Percentiles rank a stretch among this genome's conserved stretches.
These are phyloP conservation scores for Notodonta dromedarius DNA, from an alignment of 2,888 invertebrate species.

Conservation along the genomic window DNA sequence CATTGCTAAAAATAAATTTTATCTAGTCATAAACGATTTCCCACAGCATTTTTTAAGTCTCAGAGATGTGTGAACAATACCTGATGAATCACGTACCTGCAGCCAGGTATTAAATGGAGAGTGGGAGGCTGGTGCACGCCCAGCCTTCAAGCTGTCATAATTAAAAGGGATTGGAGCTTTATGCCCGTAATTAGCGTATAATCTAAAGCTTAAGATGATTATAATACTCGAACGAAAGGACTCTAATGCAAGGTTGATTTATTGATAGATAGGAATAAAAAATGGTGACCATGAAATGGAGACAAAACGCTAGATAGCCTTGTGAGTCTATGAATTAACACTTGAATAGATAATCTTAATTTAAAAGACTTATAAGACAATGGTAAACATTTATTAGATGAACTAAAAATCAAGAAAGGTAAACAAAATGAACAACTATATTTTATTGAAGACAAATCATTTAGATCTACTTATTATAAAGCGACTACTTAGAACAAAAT, in stretches of 20 bases:
- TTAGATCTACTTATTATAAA: not conserved
- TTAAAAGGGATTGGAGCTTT: conserved; percentile 53
- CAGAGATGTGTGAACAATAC: not conserved
- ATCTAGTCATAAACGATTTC: not conserved
- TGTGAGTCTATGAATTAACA: not conserved
- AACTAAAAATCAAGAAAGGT: too few species aligned
- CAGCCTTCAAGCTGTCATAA: conserved; percentile 60
- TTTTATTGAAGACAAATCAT: not conserved
- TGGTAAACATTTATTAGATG: too few species aligned
- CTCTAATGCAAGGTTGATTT: conserved; percentile 3
- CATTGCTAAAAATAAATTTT: not conserved
- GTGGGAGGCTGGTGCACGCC: conserved; percentile 45
- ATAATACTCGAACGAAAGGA: conserved; percentile 18
- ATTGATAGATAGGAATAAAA: conserved; percentile 13
- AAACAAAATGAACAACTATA: not conserved
- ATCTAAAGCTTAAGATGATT: conserved; percentile 39
- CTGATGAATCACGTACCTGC: not conserved
- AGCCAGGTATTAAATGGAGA: conserved; percentile 24
- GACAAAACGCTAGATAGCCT: not conserved
- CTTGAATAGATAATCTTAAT: too few species aligned
- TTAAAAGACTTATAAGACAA: too few species aligned
- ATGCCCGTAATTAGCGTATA: conserved; percentile 55
- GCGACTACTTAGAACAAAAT: not conserved
- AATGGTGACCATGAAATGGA: not conserved
- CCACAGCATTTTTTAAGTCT: not conserved